Evolutionary conservation across 2,113 vertebrate species (phyloP).

Genomic region (Neodon shergylaensis): DNA sequence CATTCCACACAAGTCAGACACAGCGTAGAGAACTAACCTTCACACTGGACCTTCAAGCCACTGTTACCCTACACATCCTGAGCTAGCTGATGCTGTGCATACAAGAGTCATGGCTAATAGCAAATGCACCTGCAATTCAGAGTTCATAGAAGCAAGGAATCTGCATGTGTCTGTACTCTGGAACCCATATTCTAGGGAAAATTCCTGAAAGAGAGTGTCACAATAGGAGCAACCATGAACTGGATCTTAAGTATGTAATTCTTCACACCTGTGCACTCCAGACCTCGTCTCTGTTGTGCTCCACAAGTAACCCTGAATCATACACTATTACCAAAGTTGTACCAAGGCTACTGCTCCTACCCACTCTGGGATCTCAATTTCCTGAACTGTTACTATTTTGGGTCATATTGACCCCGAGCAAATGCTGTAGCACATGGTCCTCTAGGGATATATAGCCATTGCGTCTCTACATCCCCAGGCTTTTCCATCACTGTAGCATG

Average conservation of each 20-base stretch:
- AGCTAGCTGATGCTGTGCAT: neutral
- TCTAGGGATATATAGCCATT: neutral
- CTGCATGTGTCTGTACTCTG: neutral
- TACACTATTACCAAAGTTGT: neutral
- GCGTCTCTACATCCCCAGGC: no score
- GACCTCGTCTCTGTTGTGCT: neutral
- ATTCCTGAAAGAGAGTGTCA: neutral
- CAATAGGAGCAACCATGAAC: neutral
- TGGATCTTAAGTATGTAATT: neutral
- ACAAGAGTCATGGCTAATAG: neutral
- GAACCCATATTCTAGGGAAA: neutral
- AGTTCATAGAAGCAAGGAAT: neutral
- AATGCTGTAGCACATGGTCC: neutral
- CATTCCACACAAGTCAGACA: neutral
- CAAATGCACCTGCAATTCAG: neutral
- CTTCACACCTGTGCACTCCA: neutral
- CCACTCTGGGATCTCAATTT: neutral
- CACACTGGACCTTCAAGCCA: neutral
- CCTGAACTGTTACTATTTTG: neutral
- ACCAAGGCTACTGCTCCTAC: neutral
- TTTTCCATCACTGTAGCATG: neutral
- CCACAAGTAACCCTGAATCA: neutral
- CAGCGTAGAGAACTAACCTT: neutral
- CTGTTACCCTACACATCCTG: neutral
- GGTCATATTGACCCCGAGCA: neutral